Evolutionary conservation across 2,113 vertebrate genomes (phyloP).

Genomic region (Cariama cristata): DNA sequence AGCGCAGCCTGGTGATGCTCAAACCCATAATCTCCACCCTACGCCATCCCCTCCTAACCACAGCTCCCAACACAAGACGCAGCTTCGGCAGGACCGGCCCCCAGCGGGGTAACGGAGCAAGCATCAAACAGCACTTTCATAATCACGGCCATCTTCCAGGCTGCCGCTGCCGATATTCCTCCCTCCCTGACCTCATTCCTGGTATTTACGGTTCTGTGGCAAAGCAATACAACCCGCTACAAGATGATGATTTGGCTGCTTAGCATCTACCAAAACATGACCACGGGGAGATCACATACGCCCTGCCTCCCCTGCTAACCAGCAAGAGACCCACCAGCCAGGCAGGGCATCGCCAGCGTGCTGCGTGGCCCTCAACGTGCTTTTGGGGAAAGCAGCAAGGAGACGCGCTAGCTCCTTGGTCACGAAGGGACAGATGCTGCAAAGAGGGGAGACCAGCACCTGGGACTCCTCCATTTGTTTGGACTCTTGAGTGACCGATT

Average conservation of each 20-base stretch:
- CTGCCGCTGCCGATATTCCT: not conserved
- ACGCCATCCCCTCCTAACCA: not conserved
- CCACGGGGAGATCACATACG: not conserved
- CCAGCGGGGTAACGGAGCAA: not conserved
- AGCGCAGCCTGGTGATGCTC: not conserved
- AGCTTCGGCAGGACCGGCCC: not conserved
- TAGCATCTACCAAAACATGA: not conserved
- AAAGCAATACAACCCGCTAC: not conserved
- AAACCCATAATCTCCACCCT: not conserved
- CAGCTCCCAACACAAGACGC: fast-evolving
- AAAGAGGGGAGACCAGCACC: not conserved
- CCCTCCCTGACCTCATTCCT: not conserved
- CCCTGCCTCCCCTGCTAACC: not conserved
- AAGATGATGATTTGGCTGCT: not conserved
- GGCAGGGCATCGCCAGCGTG: not conserved
- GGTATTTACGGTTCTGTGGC: not conserved
- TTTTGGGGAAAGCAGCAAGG: not conserved
- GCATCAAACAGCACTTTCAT: not conserved
- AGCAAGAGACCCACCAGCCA: too few species aligned
- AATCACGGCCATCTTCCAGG: not conserved
- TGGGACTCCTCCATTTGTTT: not conserved
- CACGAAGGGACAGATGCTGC: not conserved
- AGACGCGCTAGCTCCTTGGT: not conserved
- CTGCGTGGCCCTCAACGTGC: fast-evolving
- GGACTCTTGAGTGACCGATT: not conserved